Evolutionary conservation across 2,113 vertebrate genomes (phyloP), one percentile per base, ranked within the genome.

Genomic region (Mormyrus lacerda): DNA sequence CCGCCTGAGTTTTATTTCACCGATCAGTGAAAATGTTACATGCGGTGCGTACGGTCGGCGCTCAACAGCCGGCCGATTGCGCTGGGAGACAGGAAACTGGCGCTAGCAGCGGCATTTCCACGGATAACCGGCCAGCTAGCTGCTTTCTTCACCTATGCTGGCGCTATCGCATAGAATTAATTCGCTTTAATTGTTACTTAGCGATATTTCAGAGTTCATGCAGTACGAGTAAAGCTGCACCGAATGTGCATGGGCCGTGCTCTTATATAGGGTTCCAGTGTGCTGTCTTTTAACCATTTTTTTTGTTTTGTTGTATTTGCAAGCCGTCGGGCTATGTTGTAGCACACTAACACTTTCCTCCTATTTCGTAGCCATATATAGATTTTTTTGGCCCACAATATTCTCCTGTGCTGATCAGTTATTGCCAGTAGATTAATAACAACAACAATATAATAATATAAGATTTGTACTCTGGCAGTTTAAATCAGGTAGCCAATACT

Each of bases 131-230:
- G 85, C 31, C 89, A 89, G 91, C 88, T 55, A 69, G 93, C 90
- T 93, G 93, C 91, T 92, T 82, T 4, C 51, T 15, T 45, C 42
- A 17, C 42, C 92, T 93, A 91, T 39, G 21, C 39, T 61, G 87
- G 21, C 39, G 39, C 87, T 3, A 39, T 13, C n/a, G 7, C 44
- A 65, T 51, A 44, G 61, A 6, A 50, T 31, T 87, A 13, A 50
- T 76, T 50, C 61, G 24, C 45, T 53, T 79, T 79, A 15, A 69
- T 61, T 47, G 51, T 35, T 39, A 87, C 31, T 39, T 87, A 44
- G 85, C 31, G 51, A 51, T 65, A 39, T 17, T 69, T 10, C 17
- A 0, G 44, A 76, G 27, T 17, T 31, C 4, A 31, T 61, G 2
- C n/a, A 13, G 45, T 86, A 2, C 5, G 79, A 10, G 31, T 83